phyloP scores from a whole-genome alignment of 1,140 invertebrate genomes.

The Melitaea cinxia region DNA sequence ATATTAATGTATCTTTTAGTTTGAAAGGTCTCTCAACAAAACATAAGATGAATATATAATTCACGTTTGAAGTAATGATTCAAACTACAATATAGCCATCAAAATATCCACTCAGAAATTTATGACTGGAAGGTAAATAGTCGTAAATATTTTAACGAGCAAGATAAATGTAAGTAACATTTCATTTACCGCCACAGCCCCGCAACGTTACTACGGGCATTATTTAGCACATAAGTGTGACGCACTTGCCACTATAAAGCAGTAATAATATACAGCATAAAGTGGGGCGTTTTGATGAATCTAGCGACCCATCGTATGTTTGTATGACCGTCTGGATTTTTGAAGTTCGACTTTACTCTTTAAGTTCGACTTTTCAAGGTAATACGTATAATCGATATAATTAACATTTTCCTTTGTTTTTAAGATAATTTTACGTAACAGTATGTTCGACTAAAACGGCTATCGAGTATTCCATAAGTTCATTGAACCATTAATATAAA shows the following conservation, averaged over 20 bases:
- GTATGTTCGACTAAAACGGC: neutral
- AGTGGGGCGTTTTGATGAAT: constrained; percentile 23
- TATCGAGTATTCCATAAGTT: neutral
- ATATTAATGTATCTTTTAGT: constrained; percentile 13
- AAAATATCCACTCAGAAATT: constrained; percentile 44
- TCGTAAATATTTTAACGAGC: constrained; percentile 53
- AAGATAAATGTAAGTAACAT: constrained; percentile 47
- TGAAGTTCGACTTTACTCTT: neutral
- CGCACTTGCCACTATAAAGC: constrained; percentile 27
- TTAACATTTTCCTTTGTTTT: neutral
- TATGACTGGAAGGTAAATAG: constrained; percentile 49
- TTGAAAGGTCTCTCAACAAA: constrained; percentile 3
- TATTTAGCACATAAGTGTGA: constrained; percentile 40
- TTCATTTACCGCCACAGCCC: constrained; percentile 42
- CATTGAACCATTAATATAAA: neutral
- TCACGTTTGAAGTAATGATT: constrained; percentile 34
- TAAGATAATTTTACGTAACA: neutral
- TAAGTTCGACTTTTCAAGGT: neutral
- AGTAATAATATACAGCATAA: too few species aligned
- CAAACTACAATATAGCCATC: constrained; percentile 45
- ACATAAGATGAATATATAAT: constrained; percentile 26
- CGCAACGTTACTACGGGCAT: constrained; percentile 31
- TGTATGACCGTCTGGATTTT: neutral
- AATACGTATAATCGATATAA: too few species aligned
- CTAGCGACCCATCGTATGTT: neutral